Percentiles rank a stretch among this genome's conserved stretches.
These are phyloP conservation scores for Elysia crispata DNA, from an alignment of 2,888 invertebrate genomes.

Conservation along the genomic window DNA sequence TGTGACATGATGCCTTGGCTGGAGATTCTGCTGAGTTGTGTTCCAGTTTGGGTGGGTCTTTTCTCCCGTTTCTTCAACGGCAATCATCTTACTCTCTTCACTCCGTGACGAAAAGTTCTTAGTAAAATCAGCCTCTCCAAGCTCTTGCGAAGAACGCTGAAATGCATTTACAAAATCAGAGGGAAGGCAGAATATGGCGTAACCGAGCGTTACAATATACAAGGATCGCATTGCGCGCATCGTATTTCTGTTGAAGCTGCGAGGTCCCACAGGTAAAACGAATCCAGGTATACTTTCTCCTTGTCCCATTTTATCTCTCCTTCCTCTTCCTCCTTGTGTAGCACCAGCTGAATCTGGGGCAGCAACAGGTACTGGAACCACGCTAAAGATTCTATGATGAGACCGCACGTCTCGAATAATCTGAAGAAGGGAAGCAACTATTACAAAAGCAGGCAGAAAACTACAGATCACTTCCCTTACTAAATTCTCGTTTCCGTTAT, in stretches of 20 bases:
- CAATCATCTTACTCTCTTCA: too few relatives aligned
- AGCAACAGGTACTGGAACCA: constrained; percentile 59
- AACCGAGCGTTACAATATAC: constrained; percentile 56
- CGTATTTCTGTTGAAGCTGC: constrained; percentile 57
- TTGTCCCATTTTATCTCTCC: neutral
- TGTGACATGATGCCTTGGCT: constrained; percentile 41
- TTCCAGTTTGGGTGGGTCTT: neutral
- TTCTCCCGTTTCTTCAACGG: too few relatives aligned
- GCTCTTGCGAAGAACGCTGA: neutral
- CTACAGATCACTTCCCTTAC: constrained; percentile 55
- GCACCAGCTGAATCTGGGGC: neutral
- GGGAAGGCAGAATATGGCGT: constrained; percentile 57
- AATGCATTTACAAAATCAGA: constrained; percentile 52
- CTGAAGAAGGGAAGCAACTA: constrained; percentile 54
- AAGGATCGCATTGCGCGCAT: constrained; percentile 62
- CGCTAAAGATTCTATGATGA: constrained; percentile 61
- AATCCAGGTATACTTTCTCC: constrained; percentile 36
- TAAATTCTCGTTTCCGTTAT: constrained; percentile 44
- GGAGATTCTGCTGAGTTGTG: neutral
- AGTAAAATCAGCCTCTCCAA: neutral
- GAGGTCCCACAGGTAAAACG: constrained; percentile 35
- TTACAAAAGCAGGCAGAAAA: constrained; percentile 55
- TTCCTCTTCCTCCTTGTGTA: neutral
- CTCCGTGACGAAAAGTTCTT: too few relatives aligned
- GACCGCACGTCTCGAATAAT: constrained; percentile 58